Conservation (phyloP, 2,888 invertebrate species). For the Dastarcus helophoroides region DNA sequence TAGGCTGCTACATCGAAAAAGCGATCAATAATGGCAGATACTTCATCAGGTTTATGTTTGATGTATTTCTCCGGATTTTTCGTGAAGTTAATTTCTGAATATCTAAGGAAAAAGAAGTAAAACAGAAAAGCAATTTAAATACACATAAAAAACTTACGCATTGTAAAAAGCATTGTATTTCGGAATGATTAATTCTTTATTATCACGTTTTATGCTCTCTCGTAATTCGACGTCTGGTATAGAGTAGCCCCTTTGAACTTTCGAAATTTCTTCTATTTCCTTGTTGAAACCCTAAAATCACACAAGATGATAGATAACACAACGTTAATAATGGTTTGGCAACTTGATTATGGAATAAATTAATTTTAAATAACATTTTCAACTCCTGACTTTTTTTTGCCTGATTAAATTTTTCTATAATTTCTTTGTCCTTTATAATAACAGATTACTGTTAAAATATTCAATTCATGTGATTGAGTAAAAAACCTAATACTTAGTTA, state of each 20-base stretch:
- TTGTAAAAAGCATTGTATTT: conserved; percentile 74
- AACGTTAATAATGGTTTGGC: too few species aligned
- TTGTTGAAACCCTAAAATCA: conserved; percentile 80
- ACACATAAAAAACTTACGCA: conserved; percentile 37
- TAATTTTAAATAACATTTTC: too few species aligned
- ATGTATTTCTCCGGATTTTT: conserved; percentile 92
- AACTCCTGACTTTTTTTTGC: neutral
- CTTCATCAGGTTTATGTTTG: conserved; percentile 77
- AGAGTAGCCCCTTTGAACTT: conserved; percentile 79
- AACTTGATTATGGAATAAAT: too few species aligned
- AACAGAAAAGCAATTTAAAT: conserved; percentile 1
- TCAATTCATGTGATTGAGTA: too few species aligned
- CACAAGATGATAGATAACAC: too few species aligned
- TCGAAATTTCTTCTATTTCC: conserved; percentile 83
- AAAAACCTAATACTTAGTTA: too few species aligned
- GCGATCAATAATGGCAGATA: conserved; percentile 71
- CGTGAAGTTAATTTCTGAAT: conserved; percentile 67
- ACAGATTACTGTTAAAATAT: too few species aligned
- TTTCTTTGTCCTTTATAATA: too few species aligned
- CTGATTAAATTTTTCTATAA: conserved; percentile 1
- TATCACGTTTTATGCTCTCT: conserved; percentile 78
- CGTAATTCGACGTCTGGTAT: conserved; percentile 87
- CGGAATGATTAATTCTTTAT: conserved; percentile 79
- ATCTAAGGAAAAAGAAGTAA: conserved; percentile 39
- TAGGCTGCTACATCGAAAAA: conserved; percentile 86